These are phyloP conservation scores for Melanchra persicariae DNA, from an alignment of 2,888 invertebrate species.

Conservation along the genomic window DNA sequence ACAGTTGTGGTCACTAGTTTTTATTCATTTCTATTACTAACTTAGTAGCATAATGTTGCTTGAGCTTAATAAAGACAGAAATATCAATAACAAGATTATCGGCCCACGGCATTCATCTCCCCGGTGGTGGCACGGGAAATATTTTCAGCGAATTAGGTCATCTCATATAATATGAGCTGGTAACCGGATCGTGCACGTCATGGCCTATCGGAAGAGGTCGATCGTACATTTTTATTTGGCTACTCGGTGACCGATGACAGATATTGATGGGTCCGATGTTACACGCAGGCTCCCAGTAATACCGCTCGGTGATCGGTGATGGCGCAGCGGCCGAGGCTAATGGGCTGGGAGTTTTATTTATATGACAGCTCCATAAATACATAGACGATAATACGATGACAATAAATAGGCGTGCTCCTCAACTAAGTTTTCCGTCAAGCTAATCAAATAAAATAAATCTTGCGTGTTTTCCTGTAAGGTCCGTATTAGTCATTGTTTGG, in stretches of 20 bases:
- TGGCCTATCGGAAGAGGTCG: constrained; percentile 74
- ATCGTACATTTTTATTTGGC: constrained; percentile 88
- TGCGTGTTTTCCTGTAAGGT: constrained; percentile 63
- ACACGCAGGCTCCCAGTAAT: constrained; percentile 78
- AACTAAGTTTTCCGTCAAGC: constrained; percentile 72
- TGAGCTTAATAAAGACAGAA: constrained; percentile 26
- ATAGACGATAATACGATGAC: constrained; percentile 80
- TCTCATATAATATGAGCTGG: constrained; percentile 80
- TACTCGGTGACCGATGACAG: constrained; percentile 86
- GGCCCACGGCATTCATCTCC: constrained; percentile 61
- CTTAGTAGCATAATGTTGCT: constrained; percentile 7
- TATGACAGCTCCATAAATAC: constrained; percentile 84
- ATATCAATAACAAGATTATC: constrained; percentile 55
- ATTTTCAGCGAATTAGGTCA: constrained; percentile 81
- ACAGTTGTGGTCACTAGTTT: constrained; percentile 71
- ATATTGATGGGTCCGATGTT: constrained; percentile 86
- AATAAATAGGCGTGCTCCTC: constrained; percentile 79
- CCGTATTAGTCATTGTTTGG: constrained; percentile 34
- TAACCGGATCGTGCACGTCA: constrained; percentile 78
- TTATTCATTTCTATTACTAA: neutral
- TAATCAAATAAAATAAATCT: constrained; percentile 69
- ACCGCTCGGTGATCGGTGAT: constrained; percentile 77
- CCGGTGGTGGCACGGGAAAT: constrained; percentile 70
- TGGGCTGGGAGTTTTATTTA: constrained; percentile 84
- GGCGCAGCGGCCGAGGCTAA: constrained; percentile 77